A percentile compares a stretch with the other conserved stretches of the same genome.
Evolutionary conservation across 1,140 invertebrate genomes (phyloP).

Genomic region (Drosophila dunni): DNA sequence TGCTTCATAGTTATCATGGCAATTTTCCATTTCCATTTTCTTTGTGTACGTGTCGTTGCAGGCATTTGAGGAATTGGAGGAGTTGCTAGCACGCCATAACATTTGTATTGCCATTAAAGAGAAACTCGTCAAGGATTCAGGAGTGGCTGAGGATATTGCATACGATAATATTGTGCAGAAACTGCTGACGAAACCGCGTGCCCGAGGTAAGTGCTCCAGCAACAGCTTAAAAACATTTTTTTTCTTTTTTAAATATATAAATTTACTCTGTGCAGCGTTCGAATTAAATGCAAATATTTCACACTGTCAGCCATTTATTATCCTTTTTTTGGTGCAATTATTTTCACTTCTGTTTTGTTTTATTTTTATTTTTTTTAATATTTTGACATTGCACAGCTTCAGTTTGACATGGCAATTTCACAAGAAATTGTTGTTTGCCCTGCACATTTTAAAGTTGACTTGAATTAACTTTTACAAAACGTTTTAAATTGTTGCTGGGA

Average conservation of each 20-base stretch:
- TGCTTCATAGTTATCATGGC: background rate
- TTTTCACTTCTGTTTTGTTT: background rate
- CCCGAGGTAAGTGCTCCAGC: conserved; percentile 90
- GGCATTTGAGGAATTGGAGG: conserved; percentile 97
- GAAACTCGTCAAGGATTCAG: conserved; percentile 97
- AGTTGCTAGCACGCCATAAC: conserved; percentile 90
- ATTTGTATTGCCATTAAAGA: conserved; percentile 98
- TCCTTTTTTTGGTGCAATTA: background rate
- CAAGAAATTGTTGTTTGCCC: no score
- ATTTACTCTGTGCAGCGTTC: background rate
- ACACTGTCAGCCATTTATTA: conserved; percentile 3
- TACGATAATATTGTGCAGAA: conserved; percentile 95
- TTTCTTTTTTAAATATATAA: no score
- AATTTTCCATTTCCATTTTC: conserved; percentile 31
- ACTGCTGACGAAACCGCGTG: conserved; percentile 92
- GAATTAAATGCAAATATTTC: conserved; percentile 65
- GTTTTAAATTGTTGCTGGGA: conserved; percentile 11
- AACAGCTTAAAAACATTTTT: background rate
- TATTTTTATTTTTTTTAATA: background rate
- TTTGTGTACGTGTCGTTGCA: conserved; percentile 84
- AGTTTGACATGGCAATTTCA: conserved; percentile 9
- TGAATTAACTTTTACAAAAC: background rate
- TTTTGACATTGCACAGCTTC: background rate
- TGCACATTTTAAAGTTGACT: no score
- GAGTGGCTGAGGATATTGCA: conserved; percentile 93